phyloP scores from a whole-genome alignment of 92 coral and sea anemone genomes.

The Zoanthus solanderi region DNA sequence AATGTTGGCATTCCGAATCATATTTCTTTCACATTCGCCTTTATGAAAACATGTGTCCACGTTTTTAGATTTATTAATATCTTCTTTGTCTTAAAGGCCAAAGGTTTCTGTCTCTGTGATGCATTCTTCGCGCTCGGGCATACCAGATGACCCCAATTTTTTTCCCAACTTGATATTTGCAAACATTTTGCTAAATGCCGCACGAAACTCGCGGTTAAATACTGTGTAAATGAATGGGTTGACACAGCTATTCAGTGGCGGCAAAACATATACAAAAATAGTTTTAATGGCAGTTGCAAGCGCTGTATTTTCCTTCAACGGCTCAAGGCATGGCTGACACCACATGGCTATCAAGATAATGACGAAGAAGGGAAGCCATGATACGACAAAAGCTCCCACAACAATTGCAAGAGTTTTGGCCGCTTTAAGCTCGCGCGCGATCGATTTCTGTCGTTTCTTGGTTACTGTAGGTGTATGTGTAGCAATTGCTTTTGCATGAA shows the following conservation, averaged over 20 bases:
- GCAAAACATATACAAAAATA: conserved; percentile 37
- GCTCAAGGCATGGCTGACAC: conserved; percentile 23
- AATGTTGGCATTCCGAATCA: background rate
- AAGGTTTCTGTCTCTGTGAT: conserved; percentile 45
- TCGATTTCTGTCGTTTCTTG: conserved; percentile 26
- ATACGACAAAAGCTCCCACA: conserved; percentile 42
- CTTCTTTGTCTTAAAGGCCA: conserved; percentile 3
- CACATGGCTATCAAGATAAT: conserved; percentile 32
- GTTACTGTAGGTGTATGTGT: conserved; percentile 6
- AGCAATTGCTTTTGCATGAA: conserved; percentile 33
- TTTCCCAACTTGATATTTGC: conserved; percentile 22
- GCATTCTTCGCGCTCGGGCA: background rate
- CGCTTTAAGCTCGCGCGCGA: conserved; percentile 37
- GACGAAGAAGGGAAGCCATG: conserved; percentile 38
- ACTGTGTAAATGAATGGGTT: conserved; percentile 37
- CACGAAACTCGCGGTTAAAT: conserved; percentile 35
- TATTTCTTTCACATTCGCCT: background rate
- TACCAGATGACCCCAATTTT: background rate
- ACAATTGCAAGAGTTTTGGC: conserved; percentile 45
- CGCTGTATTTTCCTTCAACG: conserved; percentile 4
- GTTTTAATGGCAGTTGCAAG: conserved; percentile 32
- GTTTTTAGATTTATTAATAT: background rate
- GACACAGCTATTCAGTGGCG: conserved; percentile 44
- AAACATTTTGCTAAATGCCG: conserved; percentile 38
- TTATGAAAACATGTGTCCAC: background rate